Percentiles rank a stretch among this genome's conserved stretches.
These are phyloP conservation scores for Teleogryllus occipitalis DNA, from an alignment of 1,140 invertebrate genomes.

Conservation along the genomic window DNA sequence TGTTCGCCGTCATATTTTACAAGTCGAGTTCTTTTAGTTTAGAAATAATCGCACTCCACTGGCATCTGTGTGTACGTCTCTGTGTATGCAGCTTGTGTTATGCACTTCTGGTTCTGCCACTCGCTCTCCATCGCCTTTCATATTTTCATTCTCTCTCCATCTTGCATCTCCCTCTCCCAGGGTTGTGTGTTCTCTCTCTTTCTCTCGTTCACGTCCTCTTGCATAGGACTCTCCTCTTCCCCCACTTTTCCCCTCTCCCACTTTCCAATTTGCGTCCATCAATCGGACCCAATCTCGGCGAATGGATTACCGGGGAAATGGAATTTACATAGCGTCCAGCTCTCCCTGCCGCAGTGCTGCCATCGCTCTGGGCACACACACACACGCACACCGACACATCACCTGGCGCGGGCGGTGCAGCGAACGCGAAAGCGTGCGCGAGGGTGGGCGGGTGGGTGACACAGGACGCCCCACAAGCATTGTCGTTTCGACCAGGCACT, in stretches of 20 bases:
- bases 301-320: slow-evolving; percentile 51
- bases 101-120: background rate
- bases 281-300: slow-evolving; percentile 51
- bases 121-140: background rate
- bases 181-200: background rate
- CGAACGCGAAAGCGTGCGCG: background rate
- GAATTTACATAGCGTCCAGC: slow-evolving; percentile 47
- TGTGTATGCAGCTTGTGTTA: background rate
- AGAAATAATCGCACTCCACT: background rate
- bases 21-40: background rate
- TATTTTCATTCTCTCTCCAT: background rate
- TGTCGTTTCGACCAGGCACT: no score
- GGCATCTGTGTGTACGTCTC: background rate
- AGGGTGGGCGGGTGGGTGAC: no score
- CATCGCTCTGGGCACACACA: slow-evolving; percentile 7
- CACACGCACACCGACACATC: background rate
- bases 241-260: slow-evolving; percentile 21
- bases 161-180: background rate
- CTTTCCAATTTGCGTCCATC: slow-evolving; percentile 56
- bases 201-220: background rate
- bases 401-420: background rate
- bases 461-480: no score
- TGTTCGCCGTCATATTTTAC: background rate
- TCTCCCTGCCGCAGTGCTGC: slow-evolving; percentile 28
- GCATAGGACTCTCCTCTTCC: background rate